Base-by-base conservation (phyloP, 2,113 vertebrate genomes). In the Trichomycterus rosablanca region DNA sequence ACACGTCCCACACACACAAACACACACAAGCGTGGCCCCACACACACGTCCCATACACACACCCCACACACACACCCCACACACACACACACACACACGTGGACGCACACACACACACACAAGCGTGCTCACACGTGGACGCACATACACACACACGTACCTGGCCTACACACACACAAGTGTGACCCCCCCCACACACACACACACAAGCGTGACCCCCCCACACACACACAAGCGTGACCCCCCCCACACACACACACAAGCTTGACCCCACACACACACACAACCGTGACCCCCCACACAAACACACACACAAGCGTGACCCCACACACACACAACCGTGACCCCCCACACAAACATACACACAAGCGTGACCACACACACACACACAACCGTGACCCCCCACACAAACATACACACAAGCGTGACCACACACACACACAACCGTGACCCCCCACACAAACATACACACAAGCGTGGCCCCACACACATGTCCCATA, bases 61-160 rank as follows among this genome's bases (percentile, higher is more conserved):
- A 55, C 43, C n/a, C n/a, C n/a, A 37, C 39, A 55, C 34, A 60
- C 37, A 44, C 46, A 43, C 35, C n/a, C n/a, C n/a, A n/a, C n/a
- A n/a, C n/a, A n/a, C n/a, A n/a, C n/a, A n/a, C n/a, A n/a, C n/a
- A n/a, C n/a, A 39, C 15, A 3, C 32, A 4, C n/a, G 23, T 34
- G 39, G 32, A 16, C 50, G 1, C 8, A n/a, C n/a, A n/a, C n/a
- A n/a, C n/a, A n/a, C n/a, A n/a, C n/a, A n/a, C n/a, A n/a, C n/a
- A n/a, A n/a, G n/a, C n/a, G n/a, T n/a, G 54, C 37, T 35, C 46
- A 43, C 35, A 66, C 53, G n/a, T n/a, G n/a, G n/a, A 39, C 45
- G 9, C 51, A 60, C 39, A 32, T 19, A 28, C 34, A 37, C 32
- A 54, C 51, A 19, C 49, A 28, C 43, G n/a, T n/a, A n/a, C 8